A percentile compares a stretch with the other conserved stretches of the same genome.
Conservation (phyloP, 2,888 invertebrate species). For the Drosophila lutescens region DNA sequence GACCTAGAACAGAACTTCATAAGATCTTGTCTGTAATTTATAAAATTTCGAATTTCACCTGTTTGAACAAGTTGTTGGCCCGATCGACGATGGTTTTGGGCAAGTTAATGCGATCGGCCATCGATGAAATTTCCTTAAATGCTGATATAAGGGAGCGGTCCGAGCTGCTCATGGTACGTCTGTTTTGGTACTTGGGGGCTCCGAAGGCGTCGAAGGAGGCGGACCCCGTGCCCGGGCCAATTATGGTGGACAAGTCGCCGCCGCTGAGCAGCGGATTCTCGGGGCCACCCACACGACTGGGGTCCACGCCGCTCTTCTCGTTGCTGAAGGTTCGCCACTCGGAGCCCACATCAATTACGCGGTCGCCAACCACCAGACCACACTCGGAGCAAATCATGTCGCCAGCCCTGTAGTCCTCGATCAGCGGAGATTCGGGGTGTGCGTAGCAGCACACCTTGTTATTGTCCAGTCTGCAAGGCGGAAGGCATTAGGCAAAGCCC, state of each 20-base stretch:
- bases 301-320: conserved; percentile 98
- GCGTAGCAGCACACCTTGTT: conserved; percentile 95
- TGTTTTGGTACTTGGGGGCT: conserved; percentile 90
- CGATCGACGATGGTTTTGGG: conserved; percentile 98
- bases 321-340: conserved; percentile 99
- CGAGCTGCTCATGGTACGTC: conserved; percentile 94
- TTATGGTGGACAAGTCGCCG: conserved; percentile 98
- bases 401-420: conserved; percentile 98
- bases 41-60: conserved; percentile 85
- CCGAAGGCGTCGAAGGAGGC: conserved; percentile 96
- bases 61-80: conserved; percentile 98
- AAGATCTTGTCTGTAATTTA: background rate
- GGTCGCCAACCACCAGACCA: conserved; percentile 99
- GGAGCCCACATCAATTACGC: conserved; percentile 99
- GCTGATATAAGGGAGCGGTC: conserved; percentile 98
- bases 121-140: conserved; percentile 97
- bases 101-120: conserved; percentile 99
- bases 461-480: conserved; percentile 82
- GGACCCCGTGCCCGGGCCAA: conserved; percentile 90
- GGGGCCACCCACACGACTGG: conserved; percentile 99
- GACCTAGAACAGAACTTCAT: conserved; percentile 85
- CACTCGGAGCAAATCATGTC: conserved; percentile 99
- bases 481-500: background rate
- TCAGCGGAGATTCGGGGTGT: conserved; percentile 97
- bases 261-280: conserved; percentile 98